Evolutionary conservation across 2,888 invertebrate species (phyloP).

Genomic region (Diaperis boleti): DNA sequence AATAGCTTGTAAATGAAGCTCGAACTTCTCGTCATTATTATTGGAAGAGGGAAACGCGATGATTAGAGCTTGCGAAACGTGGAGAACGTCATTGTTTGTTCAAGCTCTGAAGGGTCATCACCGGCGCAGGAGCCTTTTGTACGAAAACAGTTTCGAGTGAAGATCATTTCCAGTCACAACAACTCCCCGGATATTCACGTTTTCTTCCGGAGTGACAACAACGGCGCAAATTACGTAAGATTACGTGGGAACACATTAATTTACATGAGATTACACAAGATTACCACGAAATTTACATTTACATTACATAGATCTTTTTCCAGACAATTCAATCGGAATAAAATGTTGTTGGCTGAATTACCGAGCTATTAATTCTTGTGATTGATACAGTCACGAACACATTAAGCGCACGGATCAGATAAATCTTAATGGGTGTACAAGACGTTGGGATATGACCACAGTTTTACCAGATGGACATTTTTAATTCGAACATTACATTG

Average conservation of each 20-base stretch:
- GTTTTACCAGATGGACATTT: neutral
- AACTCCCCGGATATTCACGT: neutral
- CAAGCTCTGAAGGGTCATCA: neutral
- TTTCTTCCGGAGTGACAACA: conserved; percentile 1
- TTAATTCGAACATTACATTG: neutral
- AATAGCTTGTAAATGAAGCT: conserved; percentile 33
- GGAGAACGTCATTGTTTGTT: neutral
- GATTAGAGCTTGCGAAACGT: conserved; percentile 3
- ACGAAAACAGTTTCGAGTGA: neutral
- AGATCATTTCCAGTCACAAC: neutral
- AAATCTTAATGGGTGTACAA: neutral
- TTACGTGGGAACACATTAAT: conserved; percentile 11
- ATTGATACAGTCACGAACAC: conserved; percentile 2
- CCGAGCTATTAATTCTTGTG: conserved; percentile 6
- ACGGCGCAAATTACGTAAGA: neutral
- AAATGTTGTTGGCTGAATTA: conserved; percentile 6
- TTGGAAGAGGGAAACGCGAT: conserved; percentile 3
- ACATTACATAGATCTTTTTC: conserved; percentile 2
- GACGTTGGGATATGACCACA: neutral
- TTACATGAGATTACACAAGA: conserved; percentile 14
- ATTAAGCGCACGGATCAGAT: conserved; percentile 6
- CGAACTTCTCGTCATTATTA: conserved; percentile 11
- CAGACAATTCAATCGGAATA: conserved; percentile 11
- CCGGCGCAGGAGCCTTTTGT: neutral
- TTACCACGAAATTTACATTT: conserved; percentile 13